Evolutionary conservation across 2,797 vertebrate species (phyloP), one percentile per base, ranked within the genome.

Genomic region (Cottoperca gobio): DNA sequence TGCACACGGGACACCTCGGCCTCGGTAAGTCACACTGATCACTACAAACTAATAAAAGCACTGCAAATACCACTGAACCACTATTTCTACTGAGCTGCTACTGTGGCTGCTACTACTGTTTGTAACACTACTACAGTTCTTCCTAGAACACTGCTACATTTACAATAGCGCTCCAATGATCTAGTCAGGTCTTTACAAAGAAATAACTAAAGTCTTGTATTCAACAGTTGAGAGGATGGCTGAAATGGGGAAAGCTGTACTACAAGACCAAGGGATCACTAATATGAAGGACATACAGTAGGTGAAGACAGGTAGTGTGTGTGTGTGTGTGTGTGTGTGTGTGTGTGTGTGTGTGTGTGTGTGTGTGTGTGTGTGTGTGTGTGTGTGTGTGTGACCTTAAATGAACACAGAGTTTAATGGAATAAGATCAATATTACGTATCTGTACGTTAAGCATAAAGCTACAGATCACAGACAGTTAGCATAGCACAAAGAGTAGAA

Each of bases 201-300:
- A 48, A 46, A 57, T 85, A 73, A 85, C 8, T 6, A 8, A 50
- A 33, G 24, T 73, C 1, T 14, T 82, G 24, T 77, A 19, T 84
- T 17, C 55, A 59, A 83, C 75, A 93, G 93, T 93, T 77, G 2
- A 90, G 40, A 78, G 21, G 28, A 93, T 94, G 93, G 83, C 28
- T 17, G 69, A 89, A 52, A 86, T 94, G 88, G 93, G 88, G 31
- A 90, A 67, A 83, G 49, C 70, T 58, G 89, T 81, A 2, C 83
- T 94, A 17, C 31, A 3, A 0, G 73, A 88, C 5, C 86, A 82
- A 69, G 92, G 92, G 12, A 48, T 92, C 71, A 81, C 76, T 46
- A 75, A 93, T 24, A 84, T 87, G 79, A 31, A 19, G 0, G 78
- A 92, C 40, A 77, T 91, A 53, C 88, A 86, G 93, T 92, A 69